A percentile compares a stretch with the other conserved stretches of the same genome.
These are phyloP conservation scores for Callorhinus ursinus DNA, from an alignment of 2,113 vertebrate genomes.

Conservation along the genomic window DNA sequence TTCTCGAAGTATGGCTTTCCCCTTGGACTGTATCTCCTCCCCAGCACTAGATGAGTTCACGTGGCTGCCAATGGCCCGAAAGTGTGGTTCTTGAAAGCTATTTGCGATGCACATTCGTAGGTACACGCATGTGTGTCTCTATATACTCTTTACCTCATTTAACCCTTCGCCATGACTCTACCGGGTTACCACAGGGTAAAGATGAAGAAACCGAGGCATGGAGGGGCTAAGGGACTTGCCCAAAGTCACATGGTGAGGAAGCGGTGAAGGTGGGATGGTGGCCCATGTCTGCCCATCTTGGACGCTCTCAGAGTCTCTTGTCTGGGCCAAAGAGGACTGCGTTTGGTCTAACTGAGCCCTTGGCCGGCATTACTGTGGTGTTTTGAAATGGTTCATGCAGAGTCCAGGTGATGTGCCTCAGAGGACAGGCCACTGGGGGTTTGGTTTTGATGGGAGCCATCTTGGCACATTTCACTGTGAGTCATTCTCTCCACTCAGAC, in stretches of 20 bases:
- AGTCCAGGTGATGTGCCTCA: background rate
- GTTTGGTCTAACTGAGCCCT: background rate
- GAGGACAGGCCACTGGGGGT: too few relatives aligned
- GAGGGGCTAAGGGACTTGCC: background rate
- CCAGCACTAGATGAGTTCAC: rapidly evolving
- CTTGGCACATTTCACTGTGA: background rate
- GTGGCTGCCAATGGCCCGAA: background rate
- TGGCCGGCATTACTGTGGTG: rapidly evolving
- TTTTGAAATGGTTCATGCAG: background rate
- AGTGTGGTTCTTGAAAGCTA: background rate
- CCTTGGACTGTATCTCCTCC: background rate
- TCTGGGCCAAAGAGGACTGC: background rate
- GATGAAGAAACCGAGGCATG: background rate
- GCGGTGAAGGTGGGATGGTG: background rate
- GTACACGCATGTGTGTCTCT: too few relatives aligned
- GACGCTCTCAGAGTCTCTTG: background rate
- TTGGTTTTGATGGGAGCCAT: background rate
- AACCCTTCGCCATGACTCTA: background rate
- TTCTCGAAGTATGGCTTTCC: too few relatives aligned
- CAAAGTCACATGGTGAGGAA: rapidly evolving
- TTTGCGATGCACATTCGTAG: rapidly evolving
- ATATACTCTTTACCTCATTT: rapidly evolving
- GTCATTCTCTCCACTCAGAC: background rate
- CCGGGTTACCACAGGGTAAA: background rate
- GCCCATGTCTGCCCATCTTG: too few relatives aligned